Evolutionary conservation across 2,888 invertebrate species (phyloP).

Genomic region (Masnerella sp.): DNA sequence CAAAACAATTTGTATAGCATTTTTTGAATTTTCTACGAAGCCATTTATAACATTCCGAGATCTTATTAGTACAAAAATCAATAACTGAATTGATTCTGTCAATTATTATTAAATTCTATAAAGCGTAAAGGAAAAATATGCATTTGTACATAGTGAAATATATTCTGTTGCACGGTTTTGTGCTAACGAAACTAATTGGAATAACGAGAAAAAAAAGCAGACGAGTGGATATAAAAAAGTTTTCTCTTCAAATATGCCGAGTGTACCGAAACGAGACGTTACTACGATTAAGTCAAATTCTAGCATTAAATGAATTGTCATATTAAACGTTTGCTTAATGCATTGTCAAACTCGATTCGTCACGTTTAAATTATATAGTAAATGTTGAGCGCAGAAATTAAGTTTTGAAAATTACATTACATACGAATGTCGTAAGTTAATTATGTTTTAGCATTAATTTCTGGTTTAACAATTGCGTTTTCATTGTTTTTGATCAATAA

Average conservation of each 20-base stretch:
- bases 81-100: conserved; percentile 24
- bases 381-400: not conserved
- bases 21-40: too few species aligned
- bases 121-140: conserved; percentile 12
- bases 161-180: conserved; percentile 28
- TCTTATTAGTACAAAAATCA: conserved; percentile 22
- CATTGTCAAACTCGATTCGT: conserved; percentile 5
- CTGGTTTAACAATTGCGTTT: too few species aligned
- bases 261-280: conserved; percentile 2
- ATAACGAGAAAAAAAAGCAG: conserved; percentile 35
- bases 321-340: conserved; percentile 22
- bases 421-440: not conserved
- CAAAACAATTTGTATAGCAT: too few species aligned
- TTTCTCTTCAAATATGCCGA: conserved; percentile 20
- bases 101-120: conserved; percentile 33
- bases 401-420: not conserved
- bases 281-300: conserved; percentile 18
- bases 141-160: conserved; percentile 2
- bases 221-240: conserved; percentile 11
- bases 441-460: not conserved
- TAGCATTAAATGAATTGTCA: conserved; percentile 28
- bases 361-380: too few species aligned
- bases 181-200: conserved; percentile 41
- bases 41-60: not conserved
- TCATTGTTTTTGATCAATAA: too few species aligned